phyloP scores from a whole-genome alignment of 2,113 vertebrate genomes.

The Phalacrocorax carbo region DNA sequence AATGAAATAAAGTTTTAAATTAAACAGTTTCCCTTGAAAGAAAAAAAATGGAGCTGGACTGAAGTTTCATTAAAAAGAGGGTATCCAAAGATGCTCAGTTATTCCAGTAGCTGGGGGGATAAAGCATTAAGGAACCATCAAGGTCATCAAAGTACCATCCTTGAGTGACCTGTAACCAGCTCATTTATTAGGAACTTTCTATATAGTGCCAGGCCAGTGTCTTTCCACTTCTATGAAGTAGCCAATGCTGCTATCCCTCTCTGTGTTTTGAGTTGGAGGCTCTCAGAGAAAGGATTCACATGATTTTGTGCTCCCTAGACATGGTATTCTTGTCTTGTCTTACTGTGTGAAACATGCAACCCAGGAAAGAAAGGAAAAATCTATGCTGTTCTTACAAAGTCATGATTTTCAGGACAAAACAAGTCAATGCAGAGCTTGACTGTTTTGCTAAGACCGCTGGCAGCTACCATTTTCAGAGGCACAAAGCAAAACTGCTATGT shows the following conservation, averaged over 20 bases:
- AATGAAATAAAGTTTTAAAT: background rate
- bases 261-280: accelerated
- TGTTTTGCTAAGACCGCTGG: background rate
- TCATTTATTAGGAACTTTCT: background rate
- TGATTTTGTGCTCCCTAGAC: background rate
- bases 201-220: background rate
- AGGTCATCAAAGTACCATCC: background rate
- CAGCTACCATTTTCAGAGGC: background rate
- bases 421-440: background rate
- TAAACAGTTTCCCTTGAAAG: background rate
- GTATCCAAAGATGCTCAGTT: background rate
- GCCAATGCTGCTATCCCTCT: background rate
- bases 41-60: background rate
- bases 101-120: background rate
- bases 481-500: background rate
- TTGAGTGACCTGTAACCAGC: background rate
- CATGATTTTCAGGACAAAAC: background rate
- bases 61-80: background rate
- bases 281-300: background rate
- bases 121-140: background rate
- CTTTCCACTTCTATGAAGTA: background rate
- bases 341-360: background rate
- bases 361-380: background rate
- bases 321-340: background rate
- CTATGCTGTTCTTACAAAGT: background rate